phyloP scores from a whole-genome alignment of 2,797 vertebrate species.

The Sphaeramia orbicularis region DNA sequence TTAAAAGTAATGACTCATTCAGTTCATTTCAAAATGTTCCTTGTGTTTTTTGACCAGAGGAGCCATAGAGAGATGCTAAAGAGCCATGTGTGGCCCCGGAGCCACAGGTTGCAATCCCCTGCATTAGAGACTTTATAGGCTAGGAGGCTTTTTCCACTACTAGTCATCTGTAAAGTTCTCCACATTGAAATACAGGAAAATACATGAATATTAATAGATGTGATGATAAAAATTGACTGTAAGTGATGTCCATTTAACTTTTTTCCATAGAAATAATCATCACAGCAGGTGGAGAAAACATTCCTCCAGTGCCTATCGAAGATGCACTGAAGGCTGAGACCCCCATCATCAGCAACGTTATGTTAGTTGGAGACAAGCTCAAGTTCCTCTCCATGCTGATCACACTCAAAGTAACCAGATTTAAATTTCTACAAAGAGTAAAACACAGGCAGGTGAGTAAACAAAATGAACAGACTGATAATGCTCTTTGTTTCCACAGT shows the following conservation, averaged over 20 bases:
- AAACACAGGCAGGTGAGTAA: neutral
- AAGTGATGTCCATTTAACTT: neutral
- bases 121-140: too few relatives aligned
- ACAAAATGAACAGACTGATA: neutral
- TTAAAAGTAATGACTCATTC: too few relatives aligned
- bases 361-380: constrained; percentile 87
- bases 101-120: too few relatives aligned
- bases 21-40: too few relatives aligned
- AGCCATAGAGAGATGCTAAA: too few relatives aligned
- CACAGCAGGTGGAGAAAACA: constrained; percentile 88
- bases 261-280: constrained; percentile 85
- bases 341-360: constrained; percentile 84
- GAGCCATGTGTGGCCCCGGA: too few relatives aligned
- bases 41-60: too few relatives aligned
- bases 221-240: neutral
- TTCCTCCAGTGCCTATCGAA: constrained; percentile 86
- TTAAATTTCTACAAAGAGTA: neutral
- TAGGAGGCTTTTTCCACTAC: too few relatives aligned
- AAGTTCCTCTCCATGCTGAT: constrained; percentile 88
- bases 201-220: too few relatives aligned
- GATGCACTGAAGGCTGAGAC: constrained; percentile 80
- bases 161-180: too few relatives aligned
- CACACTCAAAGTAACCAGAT: constrained; percentile 83
- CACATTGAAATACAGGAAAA: too few relatives aligned
- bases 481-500: constrained; percentile 63